Conservation (phyloP, 2,797 vertebrate species). For the Macroramphosus scolopax region DNA sequence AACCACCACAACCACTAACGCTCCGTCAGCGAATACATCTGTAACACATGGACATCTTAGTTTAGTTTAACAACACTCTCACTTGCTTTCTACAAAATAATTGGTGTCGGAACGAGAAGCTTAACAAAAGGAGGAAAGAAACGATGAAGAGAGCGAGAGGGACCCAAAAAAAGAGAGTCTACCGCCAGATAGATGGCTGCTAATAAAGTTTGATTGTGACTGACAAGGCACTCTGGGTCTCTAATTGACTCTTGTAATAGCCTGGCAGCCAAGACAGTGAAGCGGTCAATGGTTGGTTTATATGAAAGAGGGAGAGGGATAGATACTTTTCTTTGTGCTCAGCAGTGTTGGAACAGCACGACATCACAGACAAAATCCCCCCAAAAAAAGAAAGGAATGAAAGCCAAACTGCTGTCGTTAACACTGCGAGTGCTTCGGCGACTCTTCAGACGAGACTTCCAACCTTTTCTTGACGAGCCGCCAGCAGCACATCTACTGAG, state of each 20-base stretch:
- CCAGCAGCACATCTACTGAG: no score
- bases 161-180: slow-evolving; percentile 28
- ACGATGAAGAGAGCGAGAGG: slow-evolving; percentile 35
- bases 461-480: no score
- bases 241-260: slow-evolving; percentile 57
- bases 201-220: slow-evolving; percentile 68
- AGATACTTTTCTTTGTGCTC: neutral
- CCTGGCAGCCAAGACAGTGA: slow-evolving; percentile 22
- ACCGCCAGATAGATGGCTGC: slow-evolving; percentile 53
- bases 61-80: slow-evolving; percentile 29
- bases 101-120: slow-evolving; percentile 26
- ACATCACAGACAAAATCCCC: no score
- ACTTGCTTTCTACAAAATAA: slow-evolving; percentile 20
- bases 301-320: no score
- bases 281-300: neutral
- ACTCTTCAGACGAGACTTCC: no score
- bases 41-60: slow-evolving; percentile 18
- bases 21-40: slow-evolving; percentile 14
- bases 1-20: neutral
- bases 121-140: slow-evolving; percentile 28
- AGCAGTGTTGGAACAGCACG: slow-evolving; percentile 13
- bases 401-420: no score
- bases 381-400: no score
- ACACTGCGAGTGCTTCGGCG: no score
- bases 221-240: slow-evolving; percentile 54